Base-by-base conservation (phyloP, 2,113 vertebrate species). In the Sphaerodactylus townsendi region DNA sequence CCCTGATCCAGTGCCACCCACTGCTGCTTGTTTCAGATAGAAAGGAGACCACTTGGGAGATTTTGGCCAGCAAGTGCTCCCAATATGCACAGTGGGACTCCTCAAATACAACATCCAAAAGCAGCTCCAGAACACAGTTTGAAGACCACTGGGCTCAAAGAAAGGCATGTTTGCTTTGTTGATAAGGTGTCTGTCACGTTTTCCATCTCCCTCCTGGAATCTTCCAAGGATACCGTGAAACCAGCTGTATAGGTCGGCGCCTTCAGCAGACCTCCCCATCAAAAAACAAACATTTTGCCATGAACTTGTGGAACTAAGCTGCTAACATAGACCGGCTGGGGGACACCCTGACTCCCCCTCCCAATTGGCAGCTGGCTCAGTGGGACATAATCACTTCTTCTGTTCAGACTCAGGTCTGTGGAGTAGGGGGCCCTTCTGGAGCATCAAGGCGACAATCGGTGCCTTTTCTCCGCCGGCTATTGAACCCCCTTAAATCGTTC, bases 401-500 rank as follows among this genome's bases (percentile, higher is more conserved):
- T 88, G 75, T 79, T 44, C 46, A 19, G 85, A 11, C 81, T 85
- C 89, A 88, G 88, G 87, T 77, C 44, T 68, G 78, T 73, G 8
- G 89, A 84, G 82, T 83, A 79, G 91, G 83, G 37, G 87, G 50
- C 91, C 84, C 87, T 35, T 48, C 5, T n/a, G n/a, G 1, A 75
- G 64, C 0, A 48, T 85, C 37, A 76, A 86, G 84, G 74, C 90
- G 65, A 23, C 90, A 82, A 56, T 11, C 10, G 23, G 86, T 59
- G 87, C 92, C 91, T 90, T 84, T 76, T 87, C 81, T 53, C 76
- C 79, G 77, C 85, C 59, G 1, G 0, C 94, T 86, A 93, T 94
- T 95, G 92, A 95, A 88, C 81, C 33, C 76, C 86, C 86, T 62
- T 93, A 91, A 94, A 93, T 88, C 84, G 93, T 94, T 93, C 94